phyloP scores from a whole-genome alignment of 2,797 vertebrate genomes.

The Simalia tracyae region DNA sequence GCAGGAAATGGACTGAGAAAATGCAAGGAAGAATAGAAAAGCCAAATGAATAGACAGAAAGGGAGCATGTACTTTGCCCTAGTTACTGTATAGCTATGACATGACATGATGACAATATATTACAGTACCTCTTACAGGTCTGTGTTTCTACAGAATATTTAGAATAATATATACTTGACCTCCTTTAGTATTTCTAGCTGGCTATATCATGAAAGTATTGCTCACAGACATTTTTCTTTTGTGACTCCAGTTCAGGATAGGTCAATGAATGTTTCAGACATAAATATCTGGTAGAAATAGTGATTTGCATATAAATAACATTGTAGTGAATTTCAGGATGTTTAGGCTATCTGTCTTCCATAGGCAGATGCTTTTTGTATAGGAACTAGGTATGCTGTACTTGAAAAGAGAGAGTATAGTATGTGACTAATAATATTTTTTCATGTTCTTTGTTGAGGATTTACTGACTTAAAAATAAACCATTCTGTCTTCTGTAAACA shows the following conservation, averaged over 20 bases:
- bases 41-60: neutral
- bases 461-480: conserved; percentile 49
- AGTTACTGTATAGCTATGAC: neutral
- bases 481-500: conserved; percentile 38
- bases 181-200: neutral
- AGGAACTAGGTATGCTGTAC: neutral
- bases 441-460: conserved; percentile 21
- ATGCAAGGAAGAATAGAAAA: neutral
- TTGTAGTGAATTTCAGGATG: neutral
- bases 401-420: conserved; percentile 20
- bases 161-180: neutral
- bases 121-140: neutral
- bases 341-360: conserved; percentile 27
- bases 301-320: conserved; percentile 1
- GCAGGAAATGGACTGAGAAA: neutral
- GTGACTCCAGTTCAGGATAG: neutral
- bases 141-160: neutral
- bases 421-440: conserved; percentile 22
- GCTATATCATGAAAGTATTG: neutral
- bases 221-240: neutral
- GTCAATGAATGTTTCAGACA: neutral
- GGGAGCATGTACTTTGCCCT: neutral
- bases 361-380: conserved; percentile 17
- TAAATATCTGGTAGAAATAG: conserved; percentile 23
- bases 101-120: neutral